These are phyloP conservation scores for Chromoteleia sp. DNA, from an alignment of 2,888 invertebrate species.

Conservation along the genomic window DNA sequence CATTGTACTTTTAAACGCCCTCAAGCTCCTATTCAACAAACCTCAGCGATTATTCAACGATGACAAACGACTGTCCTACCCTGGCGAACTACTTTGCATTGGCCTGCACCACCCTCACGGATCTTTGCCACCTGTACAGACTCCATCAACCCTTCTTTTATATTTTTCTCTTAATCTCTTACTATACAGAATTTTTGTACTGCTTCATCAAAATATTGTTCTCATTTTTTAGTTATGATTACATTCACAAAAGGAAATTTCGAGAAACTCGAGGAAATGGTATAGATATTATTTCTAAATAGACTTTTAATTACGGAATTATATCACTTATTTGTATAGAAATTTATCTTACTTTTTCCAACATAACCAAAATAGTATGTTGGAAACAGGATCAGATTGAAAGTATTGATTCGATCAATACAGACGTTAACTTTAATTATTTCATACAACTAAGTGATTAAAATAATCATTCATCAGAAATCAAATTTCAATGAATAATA, in stretches of 20 bases:
- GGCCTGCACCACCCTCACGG: conserved; percentile 56
- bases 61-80: conserved; percentile 79
- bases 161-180: conserved; percentile 45
- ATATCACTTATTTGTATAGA: no score
- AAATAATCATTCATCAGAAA: no score
- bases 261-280: no score
- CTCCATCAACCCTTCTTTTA: conserved; percentile 52
- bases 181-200: conserved; percentile 3
- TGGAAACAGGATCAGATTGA: no score
- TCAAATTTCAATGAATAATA: no score
- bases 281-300: no score
- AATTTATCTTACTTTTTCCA: no score
- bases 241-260: background rate
- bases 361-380: no score
- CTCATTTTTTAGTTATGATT: conserved; percentile 13
- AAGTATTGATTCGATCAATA: no score
- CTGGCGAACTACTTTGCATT: conserved; percentile 70
- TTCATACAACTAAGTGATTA: no score
- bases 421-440: no score
- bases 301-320: no score
- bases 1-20: conserved; percentile 80
- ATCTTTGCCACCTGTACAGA: conserved; percentile 71
- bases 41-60: conserved; percentile 80
- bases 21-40: conserved; percentile 71
- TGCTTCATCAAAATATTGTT: conserved; percentile 33